phyloP scores from a whole-genome alignment of 2,797 vertebrate genomes.

The Hyperoplus immaculatus region DNA sequence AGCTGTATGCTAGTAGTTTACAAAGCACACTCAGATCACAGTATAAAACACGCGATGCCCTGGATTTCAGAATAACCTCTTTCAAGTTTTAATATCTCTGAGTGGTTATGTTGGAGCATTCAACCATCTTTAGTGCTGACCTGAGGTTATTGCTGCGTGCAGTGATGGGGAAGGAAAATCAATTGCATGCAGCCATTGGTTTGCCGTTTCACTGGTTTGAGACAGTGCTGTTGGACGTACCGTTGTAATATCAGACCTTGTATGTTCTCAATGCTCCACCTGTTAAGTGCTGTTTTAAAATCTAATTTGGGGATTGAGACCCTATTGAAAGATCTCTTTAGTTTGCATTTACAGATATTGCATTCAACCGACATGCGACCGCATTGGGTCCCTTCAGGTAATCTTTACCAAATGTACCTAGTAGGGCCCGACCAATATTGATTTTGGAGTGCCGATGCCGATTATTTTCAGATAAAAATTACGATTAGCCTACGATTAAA shows the following conservation, averaged over 20 bases:
- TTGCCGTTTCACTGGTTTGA: conserved; percentile 24
- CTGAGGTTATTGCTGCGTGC: conserved; percentile 45
- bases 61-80: conserved; percentile 23
- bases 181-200: conserved; percentile 18
- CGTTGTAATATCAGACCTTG: conserved; percentile 7
- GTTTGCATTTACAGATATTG: neutral
- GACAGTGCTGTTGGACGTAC: conserved; percentile 14
- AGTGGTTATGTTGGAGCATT: conserved; percentile 29
- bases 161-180: conserved; percentile 39
- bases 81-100: conserved; percentile 28
- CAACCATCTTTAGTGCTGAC: conserved; percentile 40
- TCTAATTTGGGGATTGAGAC: conserved; percentile 16
- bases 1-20: conserved; percentile 1
- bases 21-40: neutral
- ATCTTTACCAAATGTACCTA: no score
- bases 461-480: no score
- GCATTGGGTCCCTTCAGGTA: no score
- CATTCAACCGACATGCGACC: neutral
- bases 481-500: no score
- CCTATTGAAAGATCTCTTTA: no score
- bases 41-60: neutral
- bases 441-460: no score
- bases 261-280: conserved; percentile 7
- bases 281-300: conserved; percentile 21
- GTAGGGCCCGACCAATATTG: no score